phyloP scores from a whole-genome alignment of 1,140 invertebrate genomes.

The Elysia chlorotica region DNA sequence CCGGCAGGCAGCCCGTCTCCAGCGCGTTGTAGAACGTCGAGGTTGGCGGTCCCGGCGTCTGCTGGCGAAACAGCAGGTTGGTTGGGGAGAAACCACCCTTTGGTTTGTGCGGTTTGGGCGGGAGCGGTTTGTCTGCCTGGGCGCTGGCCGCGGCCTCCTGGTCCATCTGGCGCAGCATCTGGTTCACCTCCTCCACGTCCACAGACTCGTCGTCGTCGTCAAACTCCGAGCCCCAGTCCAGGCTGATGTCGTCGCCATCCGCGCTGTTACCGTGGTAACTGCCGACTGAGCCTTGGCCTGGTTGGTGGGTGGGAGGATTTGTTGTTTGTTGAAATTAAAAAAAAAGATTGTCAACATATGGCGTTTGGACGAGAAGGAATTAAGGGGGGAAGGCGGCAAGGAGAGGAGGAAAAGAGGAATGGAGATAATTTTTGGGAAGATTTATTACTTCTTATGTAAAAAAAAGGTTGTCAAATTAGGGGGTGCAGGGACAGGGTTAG shows the following conservation, averaged over 20 bases:
- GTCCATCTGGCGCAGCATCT: neutral
- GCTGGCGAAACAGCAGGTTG: neutral
- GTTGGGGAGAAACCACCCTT: neutral
- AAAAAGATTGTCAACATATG: no score
- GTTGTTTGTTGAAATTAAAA: no score
- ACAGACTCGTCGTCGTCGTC: no score
- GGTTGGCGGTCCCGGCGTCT: neutral
- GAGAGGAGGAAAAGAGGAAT: no score
- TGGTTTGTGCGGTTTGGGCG: neutral
- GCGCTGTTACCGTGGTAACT: neutral
- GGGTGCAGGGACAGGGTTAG: no score
- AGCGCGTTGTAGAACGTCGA: neutral
- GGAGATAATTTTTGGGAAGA: no score
- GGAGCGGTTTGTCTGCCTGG: neutral
- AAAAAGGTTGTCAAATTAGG: no score
- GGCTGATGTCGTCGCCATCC: neutral
- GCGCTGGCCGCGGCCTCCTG: neutral
- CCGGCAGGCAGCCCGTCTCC: conserved; percentile 27
- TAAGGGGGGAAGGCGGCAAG: no score
- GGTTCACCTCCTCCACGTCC: no score
- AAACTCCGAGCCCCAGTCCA: conserved; percentile 10
- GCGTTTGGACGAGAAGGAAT: no score
- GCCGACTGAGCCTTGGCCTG: neutral
- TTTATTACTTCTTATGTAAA: no score
- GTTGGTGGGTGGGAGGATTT: neutral